A percentile compares a stretch with the other conserved stretches of the same genome.
Evolutionary conservation across 2,113 vertebrate species (phyloP).

Genomic region (Notarius lentiginosus): DNA sequence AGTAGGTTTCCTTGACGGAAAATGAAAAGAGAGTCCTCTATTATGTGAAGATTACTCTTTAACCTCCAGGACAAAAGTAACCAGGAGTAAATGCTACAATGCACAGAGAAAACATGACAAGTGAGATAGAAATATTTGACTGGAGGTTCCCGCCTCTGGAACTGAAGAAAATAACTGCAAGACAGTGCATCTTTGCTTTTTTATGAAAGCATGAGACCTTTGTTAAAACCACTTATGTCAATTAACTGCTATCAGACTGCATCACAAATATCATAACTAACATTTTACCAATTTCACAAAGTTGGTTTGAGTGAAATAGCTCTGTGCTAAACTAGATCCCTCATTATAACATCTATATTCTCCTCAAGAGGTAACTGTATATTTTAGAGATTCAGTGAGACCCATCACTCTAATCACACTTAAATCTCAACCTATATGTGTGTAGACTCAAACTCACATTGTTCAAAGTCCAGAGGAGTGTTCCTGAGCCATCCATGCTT

Average conservation of each 20-base stretch:
- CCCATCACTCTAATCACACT: background rate
- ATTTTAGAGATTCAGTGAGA: background rate
- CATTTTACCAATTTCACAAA: background rate
- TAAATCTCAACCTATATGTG: background rate
- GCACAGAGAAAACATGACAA: background rate
- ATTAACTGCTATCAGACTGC: background rate
- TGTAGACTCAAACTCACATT: slow-evolving; percentile 64
- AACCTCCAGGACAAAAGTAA: background rate
- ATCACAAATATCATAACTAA: background rate
- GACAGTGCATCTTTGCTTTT: background rate
- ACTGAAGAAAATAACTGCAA: background rate
- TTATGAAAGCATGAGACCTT: background rate
- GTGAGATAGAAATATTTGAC: too few relatives aligned
- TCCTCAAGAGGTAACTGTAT: background rate
- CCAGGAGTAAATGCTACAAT: background rate
- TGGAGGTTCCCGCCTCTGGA: background rate
- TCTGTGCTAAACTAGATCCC: background rate
- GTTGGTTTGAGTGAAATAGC: background rate
- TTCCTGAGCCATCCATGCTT: slow-evolving; percentile 68
- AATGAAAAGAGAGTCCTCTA: background rate
- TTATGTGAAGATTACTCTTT: background rate
- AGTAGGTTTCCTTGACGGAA: background rate
- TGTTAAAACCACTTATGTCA: background rate
- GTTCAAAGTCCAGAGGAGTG: slow-evolving; percentile 63
- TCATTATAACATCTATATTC: background rate